These are phyloP conservation scores for Cryptops parisi DNA, from an alignment of 2,888 invertebrate genomes.

Conservation along the genomic window DNA sequence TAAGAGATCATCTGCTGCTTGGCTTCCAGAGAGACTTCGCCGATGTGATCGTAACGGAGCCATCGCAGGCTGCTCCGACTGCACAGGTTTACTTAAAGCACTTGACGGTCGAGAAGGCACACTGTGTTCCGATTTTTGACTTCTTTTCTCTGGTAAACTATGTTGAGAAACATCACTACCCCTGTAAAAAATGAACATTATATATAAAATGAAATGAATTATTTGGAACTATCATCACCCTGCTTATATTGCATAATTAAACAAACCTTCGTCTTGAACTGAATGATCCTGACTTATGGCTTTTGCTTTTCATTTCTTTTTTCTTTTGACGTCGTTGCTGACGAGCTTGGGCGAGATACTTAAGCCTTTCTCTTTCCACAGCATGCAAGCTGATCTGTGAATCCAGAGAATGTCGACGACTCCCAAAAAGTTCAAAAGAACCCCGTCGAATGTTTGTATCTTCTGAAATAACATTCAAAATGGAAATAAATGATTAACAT, in stretches of 20 bases:
- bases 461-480: too few relatives aligned
- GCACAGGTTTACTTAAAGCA: background rate
- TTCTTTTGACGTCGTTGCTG: constrained; percentile 15
- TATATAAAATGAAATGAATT: too few relatives aligned
- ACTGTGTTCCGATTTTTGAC: background rate
- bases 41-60: constrained; percentile 6
- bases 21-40: background rate
- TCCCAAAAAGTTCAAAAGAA: background rate
- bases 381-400: constrained; percentile 42
- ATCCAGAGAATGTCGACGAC: constrained; percentile 59
- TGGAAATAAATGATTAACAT: too few relatives aligned
- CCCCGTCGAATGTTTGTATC: background rate
- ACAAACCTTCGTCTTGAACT: background rate
- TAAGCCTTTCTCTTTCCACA: constrained; percentile 14
- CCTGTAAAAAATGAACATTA: background rate
- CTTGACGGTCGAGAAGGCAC: background rate
- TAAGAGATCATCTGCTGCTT: constrained; percentile 7
- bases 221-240: background rate
- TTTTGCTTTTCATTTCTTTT: constrained; percentile 3
- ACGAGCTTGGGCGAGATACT: constrained; percentile 16
- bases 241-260: background rate
- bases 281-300: background rate
- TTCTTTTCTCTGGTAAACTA: background rate
- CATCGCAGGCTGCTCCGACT: background rate
- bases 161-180: constrained; percentile 3